Evolutionary conservation across 1,140 invertebrate genomes (phyloP).

Genomic region (Helicoverpa armigera): DNA sequence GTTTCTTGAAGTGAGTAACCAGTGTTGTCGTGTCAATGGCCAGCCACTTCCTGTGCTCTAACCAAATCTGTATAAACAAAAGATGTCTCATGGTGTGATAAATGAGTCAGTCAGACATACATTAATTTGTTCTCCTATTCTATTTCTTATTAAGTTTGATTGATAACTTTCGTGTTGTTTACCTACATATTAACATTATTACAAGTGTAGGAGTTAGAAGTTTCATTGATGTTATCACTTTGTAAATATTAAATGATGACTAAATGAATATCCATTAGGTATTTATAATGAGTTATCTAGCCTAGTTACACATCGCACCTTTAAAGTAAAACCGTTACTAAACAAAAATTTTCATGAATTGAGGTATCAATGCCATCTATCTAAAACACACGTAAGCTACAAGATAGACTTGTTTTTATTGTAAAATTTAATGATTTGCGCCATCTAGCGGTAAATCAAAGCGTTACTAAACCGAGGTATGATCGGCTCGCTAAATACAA

Average conservation of each 20-base stretch:
- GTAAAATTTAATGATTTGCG: no score
- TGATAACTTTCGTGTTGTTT: conserved; percentile 20
- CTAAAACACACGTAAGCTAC: no score
- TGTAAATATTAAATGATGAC: conserved; percentile 19
- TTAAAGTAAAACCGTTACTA: no score
- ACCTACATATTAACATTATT: conserved; percentile 18
- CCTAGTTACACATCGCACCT: no score
- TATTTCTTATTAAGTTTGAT: conserved; percentile 1
- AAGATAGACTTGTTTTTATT: no score
- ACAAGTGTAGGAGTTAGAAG: background rate
- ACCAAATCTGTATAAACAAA: conserved; percentile 65
- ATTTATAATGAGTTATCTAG: background rate
- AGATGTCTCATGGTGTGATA: conserved; percentile 52
- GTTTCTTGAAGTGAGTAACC: conserved; percentile 27
- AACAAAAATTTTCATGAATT: no score
- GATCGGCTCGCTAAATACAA: no score
- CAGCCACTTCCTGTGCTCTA: conserved; percentile 44
- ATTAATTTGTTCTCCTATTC: background rate
- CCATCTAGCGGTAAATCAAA: no score
- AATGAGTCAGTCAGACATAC: conserved; percentile 41
- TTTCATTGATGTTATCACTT: conserved; percentile 17
- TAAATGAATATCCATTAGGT: conserved; percentile 7
- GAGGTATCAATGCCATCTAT: no score
- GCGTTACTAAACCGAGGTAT: no score
- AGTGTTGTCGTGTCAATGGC: conserved; percentile 35